phyloP scores from a whole-genome alignment of 2,113 vertebrate species.

The Bombycilla garrulus region DNA sequence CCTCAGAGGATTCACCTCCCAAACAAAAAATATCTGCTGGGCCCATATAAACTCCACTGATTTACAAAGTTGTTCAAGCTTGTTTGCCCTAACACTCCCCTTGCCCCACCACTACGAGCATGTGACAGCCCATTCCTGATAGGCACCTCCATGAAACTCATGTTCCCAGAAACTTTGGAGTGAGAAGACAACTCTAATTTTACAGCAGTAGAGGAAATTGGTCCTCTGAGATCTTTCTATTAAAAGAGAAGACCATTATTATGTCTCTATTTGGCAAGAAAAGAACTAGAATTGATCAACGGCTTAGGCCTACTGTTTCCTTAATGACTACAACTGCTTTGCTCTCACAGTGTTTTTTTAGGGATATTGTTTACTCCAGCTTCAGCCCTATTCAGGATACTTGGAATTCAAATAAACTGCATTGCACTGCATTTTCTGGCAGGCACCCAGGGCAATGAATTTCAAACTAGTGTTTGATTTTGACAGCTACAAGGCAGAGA shows the following conservation, averaged over 20 bases:
- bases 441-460: slow-evolving; percentile 2
- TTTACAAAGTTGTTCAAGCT: not conserved
- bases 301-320: not conserved
- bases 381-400: not conserved
- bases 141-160: not conserved
- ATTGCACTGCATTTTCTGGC: slow-evolving; percentile 30
- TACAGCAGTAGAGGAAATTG: not conserved
- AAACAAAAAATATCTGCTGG: not conserved
- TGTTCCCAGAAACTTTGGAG: not conserved
- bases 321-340: slow-evolving; percentile 8
- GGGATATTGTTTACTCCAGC: slow-evolving; percentile 30
- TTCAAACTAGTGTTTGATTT: slow-evolving; percentile 38
- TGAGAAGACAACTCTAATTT: not conserved
- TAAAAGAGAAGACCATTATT: not conserved
- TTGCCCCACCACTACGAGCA: not conserved
- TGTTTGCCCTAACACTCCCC: not conserved
- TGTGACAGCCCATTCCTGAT: accelerated
- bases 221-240: not conserved
- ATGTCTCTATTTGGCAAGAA: not conserved
- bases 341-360: not conserved
- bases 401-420: slow-evolving; percentile 45
- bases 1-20: not conserved
- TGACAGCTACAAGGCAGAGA: slow-evolving; percentile 28
- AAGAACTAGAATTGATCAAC: not conserved
- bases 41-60: not conserved